Evolutionary conservation across 1,140 invertebrate species (phyloP).

Genomic region (Euura saliciscinereae): DNA sequence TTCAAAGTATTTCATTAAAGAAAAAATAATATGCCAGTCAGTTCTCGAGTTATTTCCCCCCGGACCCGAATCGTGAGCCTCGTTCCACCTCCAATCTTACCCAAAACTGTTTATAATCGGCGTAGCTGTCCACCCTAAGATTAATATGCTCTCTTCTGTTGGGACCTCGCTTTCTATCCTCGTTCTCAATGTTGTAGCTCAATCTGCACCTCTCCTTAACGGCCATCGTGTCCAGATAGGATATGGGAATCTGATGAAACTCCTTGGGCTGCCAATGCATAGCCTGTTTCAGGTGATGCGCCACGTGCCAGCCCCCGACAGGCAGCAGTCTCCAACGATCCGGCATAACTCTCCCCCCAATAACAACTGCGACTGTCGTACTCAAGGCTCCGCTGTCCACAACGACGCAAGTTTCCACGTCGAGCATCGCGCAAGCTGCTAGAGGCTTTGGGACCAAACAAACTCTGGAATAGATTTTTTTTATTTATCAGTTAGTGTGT

Average conservation of each 20-base stretch:
- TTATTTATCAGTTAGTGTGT: constrained; percentile 7
- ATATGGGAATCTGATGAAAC: constrained; percentile 56
- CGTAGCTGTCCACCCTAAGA: constrained; percentile 51
- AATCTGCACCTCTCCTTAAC: constrained; percentile 59
- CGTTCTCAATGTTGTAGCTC: constrained; percentile 57
- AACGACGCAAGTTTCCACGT: constrained; percentile 59
- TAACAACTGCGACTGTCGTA: constrained; percentile 60
- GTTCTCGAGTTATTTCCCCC: too few relatives aligned
- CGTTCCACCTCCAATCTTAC: constrained; percentile 28
- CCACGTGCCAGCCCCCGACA: constrained; percentile 60
- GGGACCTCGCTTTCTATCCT: constrained; percentile 41
- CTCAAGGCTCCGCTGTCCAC: constrained; percentile 60
- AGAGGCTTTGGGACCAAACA: constrained; percentile 59
- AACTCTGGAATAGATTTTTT: constrained; percentile 42
- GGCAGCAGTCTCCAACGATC: constrained; percentile 54
- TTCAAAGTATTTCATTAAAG: too few relatives aligned
- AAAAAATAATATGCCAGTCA: too few relatives aligned
- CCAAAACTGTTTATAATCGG: constrained; percentile 53
- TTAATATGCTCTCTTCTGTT: constrained; percentile 51
- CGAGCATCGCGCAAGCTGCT: constrained; percentile 57
- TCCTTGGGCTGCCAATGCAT: constrained; percentile 58
- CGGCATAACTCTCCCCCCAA: constrained; percentile 56
- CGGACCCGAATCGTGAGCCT: too few relatives aligned
- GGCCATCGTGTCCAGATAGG: constrained; percentile 54
- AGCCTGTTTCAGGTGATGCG: constrained; percentile 58